A percentile compares a stretch with the other conserved stretches of the same genome.
Conservation (phyloP, 2,888 invertebrate species). For the Tetrapedia diversipes region DNA sequence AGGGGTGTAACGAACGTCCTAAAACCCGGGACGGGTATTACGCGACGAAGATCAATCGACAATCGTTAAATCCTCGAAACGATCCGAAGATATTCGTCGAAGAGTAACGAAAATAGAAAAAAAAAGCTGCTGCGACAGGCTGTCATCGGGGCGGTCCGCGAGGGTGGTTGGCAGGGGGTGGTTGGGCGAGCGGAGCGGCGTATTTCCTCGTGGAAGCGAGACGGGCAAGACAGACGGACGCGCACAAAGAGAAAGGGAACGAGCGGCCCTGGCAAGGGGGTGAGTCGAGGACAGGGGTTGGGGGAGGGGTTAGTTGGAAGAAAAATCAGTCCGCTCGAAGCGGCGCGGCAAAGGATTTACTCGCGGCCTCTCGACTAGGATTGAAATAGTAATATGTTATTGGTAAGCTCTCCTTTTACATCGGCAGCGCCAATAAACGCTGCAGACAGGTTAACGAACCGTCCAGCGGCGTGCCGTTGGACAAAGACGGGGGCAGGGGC, state of each 20-base stretch:
- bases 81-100: slow-evolving; percentile 40
- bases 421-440: slow-evolving; percentile 79
- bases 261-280: background rate
- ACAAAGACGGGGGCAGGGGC: slow-evolving; percentile 31
- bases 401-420: slow-evolving; percentile 77
- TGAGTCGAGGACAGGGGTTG: slow-evolving; percentile 4
- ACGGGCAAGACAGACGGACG: slow-evolving; percentile 48
- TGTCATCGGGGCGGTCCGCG: background rate
- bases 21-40: background rate
- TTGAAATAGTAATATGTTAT: slow-evolving; percentile 81
- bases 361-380: slow-evolving; percentile 69
- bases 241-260: slow-evolving; percentile 30
- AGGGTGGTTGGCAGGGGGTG: no score
- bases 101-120: no score
- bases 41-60: slow-evolving; percentile 44
- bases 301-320: slow-evolving; percentile 14
- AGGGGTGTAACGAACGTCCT: background rate
- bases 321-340: slow-evolving; percentile 36
- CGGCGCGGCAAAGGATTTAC: slow-evolving; percentile 67
- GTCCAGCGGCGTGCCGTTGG: slow-evolving; percentile 53
- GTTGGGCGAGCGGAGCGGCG: background rate
- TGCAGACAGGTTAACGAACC: slow-evolving; percentile 82
- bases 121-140: slow-evolving; percentile 10
- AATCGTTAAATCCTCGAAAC: slow-evolving; percentile 60
- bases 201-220: slow-evolving; percentile 30